Conservation (phyloP, 2,888 invertebrate species). For the Pocota personata region DNA sequence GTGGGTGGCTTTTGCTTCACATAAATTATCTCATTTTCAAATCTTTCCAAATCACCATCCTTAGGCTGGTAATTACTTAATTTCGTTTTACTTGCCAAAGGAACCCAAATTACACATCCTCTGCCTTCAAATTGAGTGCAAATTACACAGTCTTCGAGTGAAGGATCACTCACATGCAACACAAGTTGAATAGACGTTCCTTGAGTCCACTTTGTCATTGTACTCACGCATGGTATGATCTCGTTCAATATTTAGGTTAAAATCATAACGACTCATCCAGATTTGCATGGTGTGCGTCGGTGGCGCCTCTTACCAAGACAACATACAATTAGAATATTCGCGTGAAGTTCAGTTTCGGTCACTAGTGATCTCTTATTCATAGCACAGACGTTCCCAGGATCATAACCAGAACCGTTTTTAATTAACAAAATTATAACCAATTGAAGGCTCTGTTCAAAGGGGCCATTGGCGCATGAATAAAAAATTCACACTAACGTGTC, state of each 20-base stretch:
- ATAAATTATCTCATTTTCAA: not conserved
- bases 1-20: not conserved
- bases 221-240: not conserved
- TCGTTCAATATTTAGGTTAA: conserved; percentile 61
- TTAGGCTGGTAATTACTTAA: conserved; percentile 32
- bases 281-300: not conserved
- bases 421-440: conserved; percentile 41
- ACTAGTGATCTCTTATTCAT: conserved; percentile 56
- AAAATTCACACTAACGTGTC: conserved; percentile 67
- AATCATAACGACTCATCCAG: conserved; percentile 50
- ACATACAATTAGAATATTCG: conserved; percentile 54
- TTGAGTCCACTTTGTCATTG: conserved; percentile 3
- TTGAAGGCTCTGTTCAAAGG: not conserved
- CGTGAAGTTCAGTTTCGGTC: conserved; percentile 54
- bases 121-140: conserved; percentile 25
- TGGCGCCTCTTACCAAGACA: conserved; percentile 59
- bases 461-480: not conserved
- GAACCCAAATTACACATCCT: conserved; percentile 5
- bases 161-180: conserved; percentile 26
- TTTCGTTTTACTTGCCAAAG: not conserved
- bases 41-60: not conserved
- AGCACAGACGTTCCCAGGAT: not conserved
- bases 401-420: conserved; percentile 12
- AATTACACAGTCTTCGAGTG: conserved; percentile 7
- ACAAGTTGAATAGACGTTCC: not conserved